A percentile compares a stretch with the other conserved stretches of the same genome.
Conservation (phyloP, 2,797 vertebrate species). For the Trematomus bernacchii region DNA sequence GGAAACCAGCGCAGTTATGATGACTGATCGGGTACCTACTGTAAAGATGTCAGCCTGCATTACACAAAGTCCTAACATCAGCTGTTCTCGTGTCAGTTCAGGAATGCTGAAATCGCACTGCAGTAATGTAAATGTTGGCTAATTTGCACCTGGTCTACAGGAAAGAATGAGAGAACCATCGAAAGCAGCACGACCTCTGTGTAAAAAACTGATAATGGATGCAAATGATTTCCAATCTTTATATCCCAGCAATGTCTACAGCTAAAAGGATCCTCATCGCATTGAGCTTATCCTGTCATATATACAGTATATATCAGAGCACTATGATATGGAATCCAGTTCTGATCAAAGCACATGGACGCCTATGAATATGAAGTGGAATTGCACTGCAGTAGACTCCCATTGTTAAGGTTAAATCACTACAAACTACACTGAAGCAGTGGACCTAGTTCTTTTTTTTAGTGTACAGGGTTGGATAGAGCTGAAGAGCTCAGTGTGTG, state of each 20-base stretch:
- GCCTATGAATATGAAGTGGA: neutral
- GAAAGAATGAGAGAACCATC: neutral
- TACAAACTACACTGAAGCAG: too few species aligned
- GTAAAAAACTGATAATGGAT: neutral
- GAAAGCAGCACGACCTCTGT: neutral
- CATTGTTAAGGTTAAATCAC: neutral
- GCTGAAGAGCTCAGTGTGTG: neutral
- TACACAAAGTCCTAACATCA: slow-evolving; percentile 40
- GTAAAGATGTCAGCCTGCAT: slow-evolving; percentile 25
- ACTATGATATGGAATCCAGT: neutral
- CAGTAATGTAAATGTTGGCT: slow-evolving; percentile 25
- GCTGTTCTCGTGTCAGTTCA: slow-evolving; percentile 36
- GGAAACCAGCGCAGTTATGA: neutral
- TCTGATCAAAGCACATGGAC: neutral
- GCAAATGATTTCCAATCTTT: neutral
- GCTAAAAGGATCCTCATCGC: neutral
- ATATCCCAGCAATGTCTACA: neutral
- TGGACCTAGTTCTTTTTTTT: neutral
- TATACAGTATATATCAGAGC: neutral
- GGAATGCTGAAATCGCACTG: slow-evolving; percentile 47
- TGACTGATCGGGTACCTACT: slow-evolving; percentile 10
- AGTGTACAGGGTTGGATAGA: neutral
- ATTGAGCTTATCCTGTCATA: neutral
- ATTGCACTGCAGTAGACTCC: neutral
- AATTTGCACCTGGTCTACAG: slow-evolving; percentile 38